Evolutionary conservation across 1,140 invertebrate genomes (phyloP).

Genomic region (Sinonovacula constricta): DNA sequence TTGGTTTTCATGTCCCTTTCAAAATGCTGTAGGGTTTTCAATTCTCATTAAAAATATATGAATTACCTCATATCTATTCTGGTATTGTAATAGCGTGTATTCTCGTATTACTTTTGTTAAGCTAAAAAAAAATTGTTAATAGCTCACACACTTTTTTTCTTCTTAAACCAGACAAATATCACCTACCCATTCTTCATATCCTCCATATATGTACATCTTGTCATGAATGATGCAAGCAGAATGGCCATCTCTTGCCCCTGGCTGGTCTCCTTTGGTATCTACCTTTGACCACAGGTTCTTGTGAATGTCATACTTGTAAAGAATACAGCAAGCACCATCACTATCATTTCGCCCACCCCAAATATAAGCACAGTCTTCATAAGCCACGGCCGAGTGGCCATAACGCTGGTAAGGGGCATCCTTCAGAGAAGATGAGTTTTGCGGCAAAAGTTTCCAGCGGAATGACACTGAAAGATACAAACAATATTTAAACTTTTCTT

Average conservation of each 20-base stretch:
- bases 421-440: conserved; percentile 59
- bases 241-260: conserved; percentile 92
- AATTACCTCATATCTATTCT: too few species aligned
- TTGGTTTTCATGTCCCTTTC: too few species aligned
- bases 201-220: conserved; percentile 94
- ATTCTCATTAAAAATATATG: too few species aligned
- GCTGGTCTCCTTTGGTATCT: conserved; percentile 81
- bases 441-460: conserved; percentile 78
- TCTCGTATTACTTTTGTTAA: too few species aligned
- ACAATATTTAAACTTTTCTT: too few species aligned
- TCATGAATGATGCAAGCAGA: conserved; percentile 89
- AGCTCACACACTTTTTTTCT: too few species aligned
- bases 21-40: too few species aligned
- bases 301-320: conserved; percentile 90
- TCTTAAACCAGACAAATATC: too few species aligned
- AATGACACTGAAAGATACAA: conserved; percentile 79
- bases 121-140: too few species aligned
- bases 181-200: conserved; percentile 81
- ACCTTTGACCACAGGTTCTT: conserved; percentile 39
- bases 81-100: too few species aligned
- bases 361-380: conserved; percentile 88
- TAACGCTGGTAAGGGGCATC: conserved; percentile 83
- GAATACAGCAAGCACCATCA: conserved; percentile 85
- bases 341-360: conserved; percentile 94
- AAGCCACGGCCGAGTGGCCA: conserved; percentile 92